Evolutionary conservation across 2,888 invertebrate genomes (phyloP), one percentile per base, ranked within the genome.

Genomic region (Tricholauxania praeusta): DNA sequence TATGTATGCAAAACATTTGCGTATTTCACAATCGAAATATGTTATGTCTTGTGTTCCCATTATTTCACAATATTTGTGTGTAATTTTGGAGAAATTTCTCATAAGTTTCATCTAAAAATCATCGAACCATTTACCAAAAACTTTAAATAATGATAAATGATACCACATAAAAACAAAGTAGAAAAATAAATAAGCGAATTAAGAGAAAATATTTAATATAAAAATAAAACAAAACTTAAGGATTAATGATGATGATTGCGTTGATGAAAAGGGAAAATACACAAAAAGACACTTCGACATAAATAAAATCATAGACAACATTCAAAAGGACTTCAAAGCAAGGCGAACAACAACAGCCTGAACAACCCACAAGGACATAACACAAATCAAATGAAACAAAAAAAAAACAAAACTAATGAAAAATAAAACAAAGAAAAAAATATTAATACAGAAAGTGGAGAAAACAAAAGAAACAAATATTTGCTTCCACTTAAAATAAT

Each of bases 221-320:
- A 39, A 39, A 1, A 39, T 39, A 39, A 39, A 39, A 39, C 39
- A 28, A 10, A n/a, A 64, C 64, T 28, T 39, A 19, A 22, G 28
- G 22, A 64, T 49, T 64, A 51, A 64, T 22, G 63, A 48, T 57
- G 15, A 12, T 63, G 48, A 64, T 64, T 64, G 64, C 47, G 49
- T 49, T 49, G 49, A 51, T 64, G 49, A 51, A 64, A 62, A 64
- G 3, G 64, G 14, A 64, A 12, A 64, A 28, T 7, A 22, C 22
- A 12, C 39, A 39, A 39, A 51, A 62, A 64, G 51, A 49, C 51
- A 64, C 64, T 49, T 22, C 51, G 32, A 52, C 51, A 62, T 32
- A 62, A 60, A 60, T 32, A 62, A 39, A 32, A 39, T 39, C 32
- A 32, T 12, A 39, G 10, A 47, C 39, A 62, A 15, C 3, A 39